phyloP scores from a whole-genome alignment of 1,140 invertebrate genomes.

The Leucophenga varia region DNA sequence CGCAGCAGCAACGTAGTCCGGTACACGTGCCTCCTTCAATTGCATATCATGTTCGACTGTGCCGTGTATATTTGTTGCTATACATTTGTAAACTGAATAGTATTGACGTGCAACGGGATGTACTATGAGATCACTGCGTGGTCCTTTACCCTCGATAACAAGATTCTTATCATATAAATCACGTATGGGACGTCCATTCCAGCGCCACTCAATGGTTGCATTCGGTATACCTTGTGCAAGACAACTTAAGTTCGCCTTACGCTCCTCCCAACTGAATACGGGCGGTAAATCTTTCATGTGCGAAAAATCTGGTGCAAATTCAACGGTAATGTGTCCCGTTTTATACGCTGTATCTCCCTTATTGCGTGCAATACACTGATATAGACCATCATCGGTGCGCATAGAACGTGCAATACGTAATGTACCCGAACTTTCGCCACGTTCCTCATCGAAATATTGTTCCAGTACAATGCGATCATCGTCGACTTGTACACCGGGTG shows the following conservation, averaged over 20 bases:
- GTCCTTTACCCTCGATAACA: conserved; percentile 66
- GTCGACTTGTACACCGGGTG: conserved; percentile 62
- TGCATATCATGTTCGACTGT: conserved; percentile 66
- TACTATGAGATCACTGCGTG: conserved; percentile 69
- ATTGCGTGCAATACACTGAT: conserved; percentile 83
- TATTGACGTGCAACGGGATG: conserved; percentile 64
- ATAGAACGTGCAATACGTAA: conserved; percentile 65
- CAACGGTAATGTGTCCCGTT: conserved; percentile 81
- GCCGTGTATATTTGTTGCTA: conserved; percentile 77
- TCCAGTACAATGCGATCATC: conserved; percentile 66
- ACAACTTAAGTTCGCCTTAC: conserved; percentile 82
- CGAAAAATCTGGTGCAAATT: conserved; percentile 79
- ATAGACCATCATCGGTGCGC: conserved; percentile 81
- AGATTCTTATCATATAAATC: conserved; percentile 62
- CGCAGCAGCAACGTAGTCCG: conserved; percentile 58
- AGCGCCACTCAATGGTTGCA: conserved; percentile 84
- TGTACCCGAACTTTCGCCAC: conserved; percentile 65
- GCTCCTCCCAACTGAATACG: conserved; percentile 78
- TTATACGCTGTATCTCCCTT: conserved; percentile 70
- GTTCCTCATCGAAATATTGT: conserved; percentile 60
- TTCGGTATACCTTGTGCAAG: conserved; percentile 78
- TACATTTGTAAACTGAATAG: conserved; percentile 80
- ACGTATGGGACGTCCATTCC: conserved; percentile 59
- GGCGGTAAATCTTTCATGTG: conserved; percentile 69
- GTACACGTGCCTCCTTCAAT: conserved; percentile 70